A percentile compares a stretch with the other conserved stretches of the same genome.
Conservation (phyloP, 2,888 invertebrate genomes). For the Melanotus villosus region DNA sequence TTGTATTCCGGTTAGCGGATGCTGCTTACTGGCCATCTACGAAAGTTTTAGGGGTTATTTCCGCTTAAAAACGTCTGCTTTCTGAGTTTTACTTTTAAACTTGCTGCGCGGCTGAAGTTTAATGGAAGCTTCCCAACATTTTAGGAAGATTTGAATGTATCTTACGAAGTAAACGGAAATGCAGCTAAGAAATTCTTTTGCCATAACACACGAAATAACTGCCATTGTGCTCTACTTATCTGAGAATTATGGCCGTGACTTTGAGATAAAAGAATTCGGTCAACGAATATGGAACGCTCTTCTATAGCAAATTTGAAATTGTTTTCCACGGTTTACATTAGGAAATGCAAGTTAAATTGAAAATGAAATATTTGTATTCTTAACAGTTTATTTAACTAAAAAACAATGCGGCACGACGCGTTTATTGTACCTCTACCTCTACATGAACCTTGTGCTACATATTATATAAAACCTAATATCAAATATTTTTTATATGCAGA, state of each 20-base stretch:
- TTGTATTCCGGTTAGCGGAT: slow-evolving; percentile 48
- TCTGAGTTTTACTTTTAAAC: slow-evolving; percentile 46
- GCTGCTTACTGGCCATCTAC: slow-evolving; percentile 48
- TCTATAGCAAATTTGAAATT: background rate
- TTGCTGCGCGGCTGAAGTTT: slow-evolving; percentile 39
- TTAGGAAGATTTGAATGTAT: slow-evolving; percentile 38
- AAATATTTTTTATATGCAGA: too few relatives aligned
- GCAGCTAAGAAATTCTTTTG: slow-evolving; percentile 29
- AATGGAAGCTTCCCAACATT: slow-evolving; percentile 37
- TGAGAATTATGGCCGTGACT: slow-evolving; percentile 7
- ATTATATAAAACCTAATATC: too few relatives aligned
- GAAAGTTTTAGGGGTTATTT: slow-evolving; percentile 47
- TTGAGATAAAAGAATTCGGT: slow-evolving; percentile 7
- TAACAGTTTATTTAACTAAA: too few relatives aligned
- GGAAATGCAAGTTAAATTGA: too few relatives aligned
- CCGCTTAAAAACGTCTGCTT: slow-evolving; percentile 48
- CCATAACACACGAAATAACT: slow-evolving; percentile 5
- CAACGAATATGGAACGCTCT: background rate
- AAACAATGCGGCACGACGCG: too few relatives aligned
- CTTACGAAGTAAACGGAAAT: slow-evolving; percentile 29
- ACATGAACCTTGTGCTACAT: too few relatives aligned
- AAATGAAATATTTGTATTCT: too few relatives aligned
- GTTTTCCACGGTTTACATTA: too few relatives aligned
- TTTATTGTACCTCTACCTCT: too few relatives aligned
- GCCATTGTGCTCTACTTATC: slow-evolving; percentile 13